Evolutionary conservation across 2,113 vertebrate species (phyloP), one percentile per base, ranked within the genome.

Genomic region (Balaenoptera acutorostrata): DNA sequence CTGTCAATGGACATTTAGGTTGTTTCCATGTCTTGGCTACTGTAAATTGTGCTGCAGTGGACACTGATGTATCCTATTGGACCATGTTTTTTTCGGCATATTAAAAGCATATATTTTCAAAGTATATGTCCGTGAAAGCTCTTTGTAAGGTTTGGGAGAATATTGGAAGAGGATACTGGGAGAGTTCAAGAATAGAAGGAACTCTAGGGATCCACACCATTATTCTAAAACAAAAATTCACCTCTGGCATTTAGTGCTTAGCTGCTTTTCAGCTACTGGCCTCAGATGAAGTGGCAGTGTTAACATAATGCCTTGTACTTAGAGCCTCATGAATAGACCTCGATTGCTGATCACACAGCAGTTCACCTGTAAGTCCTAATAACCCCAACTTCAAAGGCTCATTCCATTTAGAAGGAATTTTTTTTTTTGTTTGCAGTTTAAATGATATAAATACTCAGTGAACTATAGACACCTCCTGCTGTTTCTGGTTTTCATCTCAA

Each of bases 181-280:
- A 88, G 46, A 69, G 14, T n/a, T 63, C 21, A 27, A 21, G 64
- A 49, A 33, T 8, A 41, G 46, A 86, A 84, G 59, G 86, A 61
- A 18, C 21, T 25, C 49, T 29, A 14, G 7, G 39, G 64, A 52
- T 13, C 31, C 2, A 1, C 4, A 39, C 29, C 13, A 14, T 82
- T 61, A 21, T 96, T 66, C 91, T 94, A 61, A 91, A 87, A 90
- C 49, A 86, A 41, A 80, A 61, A 46, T 0, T 95, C 15, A 10
- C 20, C 41, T 66, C 27, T 95, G 92, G 90, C 64, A 90, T 95
- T 82, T 87, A 52, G 83, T 71, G 77, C 95, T 97, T 69, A 66
- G 95, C 95, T 95, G 93, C 96, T 96, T 41, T 98, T 98, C 97
- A 97, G 87, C 90, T 90, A 88, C 94, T 12, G 49, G 55, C 52